A percentile compares a stretch with the other conserved stretches of the same genome.
Evolutionary conservation across 1,140 invertebrate genomes (phyloP).

Genomic region (Nephotettix cincticeps): DNA sequence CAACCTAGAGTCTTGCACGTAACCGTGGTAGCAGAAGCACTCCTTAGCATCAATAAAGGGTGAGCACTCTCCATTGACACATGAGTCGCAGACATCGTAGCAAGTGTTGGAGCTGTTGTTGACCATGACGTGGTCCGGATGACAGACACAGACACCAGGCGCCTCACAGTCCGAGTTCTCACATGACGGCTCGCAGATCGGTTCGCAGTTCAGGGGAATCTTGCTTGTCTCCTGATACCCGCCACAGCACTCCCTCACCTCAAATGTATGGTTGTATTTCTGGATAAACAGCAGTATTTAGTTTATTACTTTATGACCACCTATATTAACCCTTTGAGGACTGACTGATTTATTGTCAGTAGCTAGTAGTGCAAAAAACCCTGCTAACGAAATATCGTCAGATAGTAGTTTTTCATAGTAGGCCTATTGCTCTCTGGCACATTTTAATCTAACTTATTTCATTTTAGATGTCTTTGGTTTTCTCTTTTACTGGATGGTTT

Average conservation of each 20-base stretch:
- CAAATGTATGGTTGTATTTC: too few species aligned
- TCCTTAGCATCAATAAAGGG: background rate
- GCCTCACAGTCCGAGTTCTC: background rate
- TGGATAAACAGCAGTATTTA: too few species aligned
- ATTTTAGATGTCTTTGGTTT: too few species aligned
- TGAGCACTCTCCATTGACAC: background rate
- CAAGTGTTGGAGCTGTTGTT: background rate
- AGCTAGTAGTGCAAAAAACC: too few species aligned
- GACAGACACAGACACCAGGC: background rate
- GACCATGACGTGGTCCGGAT: background rate
- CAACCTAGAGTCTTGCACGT: background rate
- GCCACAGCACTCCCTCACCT: background rate
- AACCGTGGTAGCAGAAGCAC: background rate
- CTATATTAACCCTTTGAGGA: too few species aligned
- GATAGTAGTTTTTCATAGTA: too few species aligned
- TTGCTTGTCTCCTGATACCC: background rate
- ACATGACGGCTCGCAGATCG: background rate
- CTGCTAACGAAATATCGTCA: too few species aligned
- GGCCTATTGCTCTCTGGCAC: too few species aligned
- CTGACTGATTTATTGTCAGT: too few species aligned
- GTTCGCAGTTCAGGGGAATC: background rate
- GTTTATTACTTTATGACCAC: too few species aligned
- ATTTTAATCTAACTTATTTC: too few species aligned
- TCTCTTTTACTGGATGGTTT: too few species aligned
- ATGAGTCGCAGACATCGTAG: background rate